Evolutionary conservation across 1,140 invertebrate genomes (phyloP).

Genomic region (Coenobita brevimanus): DNA sequence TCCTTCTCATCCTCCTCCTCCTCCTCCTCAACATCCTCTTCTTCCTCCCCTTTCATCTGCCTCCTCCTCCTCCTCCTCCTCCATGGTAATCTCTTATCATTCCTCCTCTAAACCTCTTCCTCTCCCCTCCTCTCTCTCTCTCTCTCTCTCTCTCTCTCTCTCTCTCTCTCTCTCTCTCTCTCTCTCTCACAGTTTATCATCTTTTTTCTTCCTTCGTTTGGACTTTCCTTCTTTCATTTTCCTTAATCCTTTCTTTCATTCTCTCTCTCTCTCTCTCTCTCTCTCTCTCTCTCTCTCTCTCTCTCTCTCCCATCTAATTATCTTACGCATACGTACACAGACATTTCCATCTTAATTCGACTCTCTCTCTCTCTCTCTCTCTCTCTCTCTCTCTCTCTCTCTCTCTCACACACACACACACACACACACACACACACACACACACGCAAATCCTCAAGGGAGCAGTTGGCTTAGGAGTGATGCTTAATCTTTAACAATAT

Average conservation of each 20-base stretch:
- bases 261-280: constrained; percentile 1
- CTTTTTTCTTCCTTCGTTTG: neutral
- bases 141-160: constrained; percentile 20
- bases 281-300: constrained; percentile 1
- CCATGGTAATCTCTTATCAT: neutral
- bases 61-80: neutral
- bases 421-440: no score
- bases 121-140: constrained; percentile 5
- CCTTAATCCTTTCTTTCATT: neutral
- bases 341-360: neutral
- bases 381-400: neutral
- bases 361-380: neutral
- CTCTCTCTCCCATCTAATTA: neutral
- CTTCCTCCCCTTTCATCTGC: neutral
- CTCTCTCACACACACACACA: no score
- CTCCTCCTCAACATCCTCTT: neutral
- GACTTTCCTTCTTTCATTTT: neutral
- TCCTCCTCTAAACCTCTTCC: neutral
- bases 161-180: neutral
- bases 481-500: no score
- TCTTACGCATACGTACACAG: neutral
- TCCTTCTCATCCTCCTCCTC: constrained; percentile 12
- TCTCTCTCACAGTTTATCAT: no score
- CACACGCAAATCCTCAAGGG: no score
- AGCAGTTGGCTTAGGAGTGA: no score